These are phyloP conservation scores for Cenopis cana DNA, from an alignment of 2,888 invertebrate species.

Conservation along the genomic window DNA sequence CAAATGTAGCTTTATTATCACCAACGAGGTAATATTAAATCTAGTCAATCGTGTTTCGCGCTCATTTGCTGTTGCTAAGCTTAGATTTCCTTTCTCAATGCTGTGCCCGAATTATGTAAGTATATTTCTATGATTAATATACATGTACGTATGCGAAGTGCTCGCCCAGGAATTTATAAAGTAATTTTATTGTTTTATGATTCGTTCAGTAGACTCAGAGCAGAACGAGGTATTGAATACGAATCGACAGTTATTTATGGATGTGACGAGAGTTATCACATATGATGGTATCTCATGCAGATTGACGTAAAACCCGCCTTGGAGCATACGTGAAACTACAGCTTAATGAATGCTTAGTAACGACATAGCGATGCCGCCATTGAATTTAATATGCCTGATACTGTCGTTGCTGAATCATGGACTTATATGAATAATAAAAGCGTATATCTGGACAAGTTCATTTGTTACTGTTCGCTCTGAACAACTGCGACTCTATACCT, in stretches of 20 bases:
- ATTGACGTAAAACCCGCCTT: slow-evolving; percentile 53
- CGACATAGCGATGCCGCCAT: slow-evolving; percentile 19
- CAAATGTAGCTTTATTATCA: too few species aligned
- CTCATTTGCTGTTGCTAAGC: neutral
- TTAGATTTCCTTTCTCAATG: slow-evolving; percentile 1
- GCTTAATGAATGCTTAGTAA: slow-evolving; percentile 42
- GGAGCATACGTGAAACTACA: slow-evolving; percentile 52
- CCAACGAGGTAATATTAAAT: too few species aligned
- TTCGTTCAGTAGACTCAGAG: slow-evolving; percentile 34
- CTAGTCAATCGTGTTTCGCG: too few species aligned
- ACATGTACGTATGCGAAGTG: slow-evolving; percentile 8
- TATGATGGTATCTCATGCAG: slow-evolving; percentile 53
- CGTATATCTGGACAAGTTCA: neutral
- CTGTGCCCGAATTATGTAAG: slow-evolving; percentile 13
- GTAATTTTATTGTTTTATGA: slow-evolving; percentile 36
- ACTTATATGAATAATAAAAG: slow-evolving; percentile 24
- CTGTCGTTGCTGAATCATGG: slow-evolving; percentile 23
- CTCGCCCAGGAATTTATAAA: slow-evolving; percentile 34
- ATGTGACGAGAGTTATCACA: slow-evolving; percentile 54
- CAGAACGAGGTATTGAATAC: slow-evolving; percentile 51
- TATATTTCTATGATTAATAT: slow-evolving; percentile 33
- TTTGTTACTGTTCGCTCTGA: neutral
- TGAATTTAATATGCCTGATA: slow-evolving; percentile 36
- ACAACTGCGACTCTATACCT: neutral
- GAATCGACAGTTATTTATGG: slow-evolving; percentile 55